phyloP scores from a whole-genome alignment of 2,797 vertebrate species.

The Lithobates sylvaticus region DNA sequence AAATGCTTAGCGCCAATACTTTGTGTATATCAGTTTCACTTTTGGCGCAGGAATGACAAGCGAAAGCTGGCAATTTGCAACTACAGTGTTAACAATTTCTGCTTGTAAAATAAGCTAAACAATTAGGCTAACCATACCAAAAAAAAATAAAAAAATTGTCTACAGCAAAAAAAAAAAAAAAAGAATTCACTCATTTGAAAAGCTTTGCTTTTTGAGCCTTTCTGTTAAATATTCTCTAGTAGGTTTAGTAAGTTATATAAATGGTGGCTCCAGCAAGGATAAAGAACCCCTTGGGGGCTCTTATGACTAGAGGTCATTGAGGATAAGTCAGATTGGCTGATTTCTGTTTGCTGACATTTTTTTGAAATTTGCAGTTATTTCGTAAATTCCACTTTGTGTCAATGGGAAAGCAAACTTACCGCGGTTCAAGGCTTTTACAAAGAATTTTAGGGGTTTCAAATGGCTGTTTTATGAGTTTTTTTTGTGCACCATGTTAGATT shows the following conservation, averaged over 20 bases:
- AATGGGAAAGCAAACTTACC: no score
- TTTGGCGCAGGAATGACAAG: constrained; percentile 72
- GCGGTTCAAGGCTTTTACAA: no score
- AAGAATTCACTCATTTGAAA: neutral
- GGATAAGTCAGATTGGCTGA: no score
- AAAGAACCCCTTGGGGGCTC: neutral
- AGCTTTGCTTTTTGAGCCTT: neutral
- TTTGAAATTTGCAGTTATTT: no score
- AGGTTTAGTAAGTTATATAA: neutral
- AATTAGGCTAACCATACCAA: constrained; percentile 35
- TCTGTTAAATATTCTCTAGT: neutral
- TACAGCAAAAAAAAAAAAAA: neutral
- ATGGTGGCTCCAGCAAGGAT: no score
- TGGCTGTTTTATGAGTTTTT: no score
- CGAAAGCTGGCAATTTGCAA: constrained; percentile 76
- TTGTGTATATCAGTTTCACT: constrained; percentile 80
- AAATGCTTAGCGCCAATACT: constrained; percentile 67
- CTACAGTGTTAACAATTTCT: constrained; percentile 76
- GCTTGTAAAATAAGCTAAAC: constrained; percentile 76
- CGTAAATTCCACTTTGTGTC: no score
- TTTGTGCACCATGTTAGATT: no score
- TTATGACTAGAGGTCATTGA: neutral
- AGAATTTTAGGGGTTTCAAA: no score
- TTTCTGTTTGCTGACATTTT: no score
- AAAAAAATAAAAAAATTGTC: neutral